Evolutionary conservation across 2,888 invertebrate genomes (phyloP).

Genomic region (Tridacna gigas): DNA sequence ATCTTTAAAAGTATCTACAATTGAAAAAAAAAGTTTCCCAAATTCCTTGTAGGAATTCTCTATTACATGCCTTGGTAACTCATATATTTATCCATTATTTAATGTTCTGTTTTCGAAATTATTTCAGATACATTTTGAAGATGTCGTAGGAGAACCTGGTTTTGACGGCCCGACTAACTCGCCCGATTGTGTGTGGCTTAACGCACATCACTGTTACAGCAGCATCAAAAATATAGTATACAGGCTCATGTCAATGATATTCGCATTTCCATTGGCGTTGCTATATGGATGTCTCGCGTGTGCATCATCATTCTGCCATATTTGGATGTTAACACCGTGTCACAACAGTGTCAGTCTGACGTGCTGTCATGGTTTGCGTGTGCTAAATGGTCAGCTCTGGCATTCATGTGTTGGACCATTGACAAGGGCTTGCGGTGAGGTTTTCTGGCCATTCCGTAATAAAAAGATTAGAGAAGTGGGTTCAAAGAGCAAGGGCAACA

Average conservation of each 20-base stretch:
- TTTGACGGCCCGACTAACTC: slow-evolving; percentile 14
- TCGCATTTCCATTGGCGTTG: slow-evolving; percentile 18
- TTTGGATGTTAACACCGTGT: slow-evolving; percentile 41
- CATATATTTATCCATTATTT: not conserved
- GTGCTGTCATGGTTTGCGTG: slow-evolving; percentile 15
- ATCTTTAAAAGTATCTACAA: too few relatives aligned
- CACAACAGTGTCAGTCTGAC: not conserved
- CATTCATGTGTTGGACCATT: slow-evolving; percentile 18
- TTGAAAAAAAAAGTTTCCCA: too few relatives aligned
- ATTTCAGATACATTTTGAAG: slow-evolving; percentile 48
- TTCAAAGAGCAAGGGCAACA: not conserved
- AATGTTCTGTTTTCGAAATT: not conserved
- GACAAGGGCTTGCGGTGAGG: slow-evolving; percentile 15
- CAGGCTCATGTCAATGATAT: not conserved
- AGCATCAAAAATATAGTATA: slow-evolving; percentile 41
- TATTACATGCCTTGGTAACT: not conserved
- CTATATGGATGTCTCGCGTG: slow-evolving; percentile 32
- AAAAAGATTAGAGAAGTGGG: not conserved
- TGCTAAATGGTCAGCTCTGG: not conserved
- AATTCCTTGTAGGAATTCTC: too few relatives aligned
- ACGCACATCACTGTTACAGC: slow-evolving; percentile 33
- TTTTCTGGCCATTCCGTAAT: slow-evolving; percentile 32
- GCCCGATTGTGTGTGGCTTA: slow-evolving; percentile 33
- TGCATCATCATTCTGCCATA: slow-evolving; percentile 1
- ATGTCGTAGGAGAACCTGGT: slow-evolving; percentile 42